These are phyloP conservation scores for Mesorhabditis spiculigera DNA, from an alignment of 2,888 invertebrate genomes.

Conservation along the genomic window DNA sequence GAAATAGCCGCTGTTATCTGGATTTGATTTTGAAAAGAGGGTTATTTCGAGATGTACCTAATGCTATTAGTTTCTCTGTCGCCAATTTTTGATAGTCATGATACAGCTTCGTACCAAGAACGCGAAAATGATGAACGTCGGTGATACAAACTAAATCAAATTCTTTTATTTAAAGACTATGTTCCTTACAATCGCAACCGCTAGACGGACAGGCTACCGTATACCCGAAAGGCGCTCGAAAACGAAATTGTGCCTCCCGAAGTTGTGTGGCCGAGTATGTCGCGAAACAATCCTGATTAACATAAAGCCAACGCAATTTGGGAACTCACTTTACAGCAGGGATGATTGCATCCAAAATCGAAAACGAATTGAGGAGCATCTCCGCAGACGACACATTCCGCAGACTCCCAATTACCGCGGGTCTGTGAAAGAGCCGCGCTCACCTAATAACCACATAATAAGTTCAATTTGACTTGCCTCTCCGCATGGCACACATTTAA, in stretches of 20 bases:
- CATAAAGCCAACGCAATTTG: neutral
- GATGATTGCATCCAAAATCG: constrained; percentile 38
- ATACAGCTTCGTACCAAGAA: constrained; percentile 39
- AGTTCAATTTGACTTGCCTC: constrained; percentile 20
- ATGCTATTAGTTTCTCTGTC: constrained; percentile 34
- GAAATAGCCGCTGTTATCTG: constrained; percentile 17
- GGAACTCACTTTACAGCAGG: constrained; percentile 1
- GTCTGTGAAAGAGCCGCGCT: constrained; percentile 32
- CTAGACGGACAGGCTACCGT: constrained; percentile 34
- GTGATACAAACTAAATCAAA: constrained; percentile 25
- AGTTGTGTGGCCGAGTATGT: constrained; percentile 31
- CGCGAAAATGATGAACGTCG: constrained; percentile 45
- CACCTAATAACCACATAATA: constrained; percentile 2
- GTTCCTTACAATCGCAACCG: constrained; percentile 28
- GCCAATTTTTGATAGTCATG: constrained; percentile 37
- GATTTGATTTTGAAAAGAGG: neutral
- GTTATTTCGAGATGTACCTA: constrained; percentile 10
- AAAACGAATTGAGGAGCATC: constrained; percentile 22
- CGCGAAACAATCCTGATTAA: constrained; percentile 28
- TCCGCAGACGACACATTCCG: constrained; percentile 40
- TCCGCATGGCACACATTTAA: constrained; percentile 41
- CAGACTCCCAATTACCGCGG: constrained; percentile 31
- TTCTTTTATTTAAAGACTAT: neutral
- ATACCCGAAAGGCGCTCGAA: constrained; percentile 35
- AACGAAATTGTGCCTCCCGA: constrained; percentile 23